phyloP scores from a whole-genome alignment of 2,888 invertebrate genomes.

The Tridacna gigas region DNA sequence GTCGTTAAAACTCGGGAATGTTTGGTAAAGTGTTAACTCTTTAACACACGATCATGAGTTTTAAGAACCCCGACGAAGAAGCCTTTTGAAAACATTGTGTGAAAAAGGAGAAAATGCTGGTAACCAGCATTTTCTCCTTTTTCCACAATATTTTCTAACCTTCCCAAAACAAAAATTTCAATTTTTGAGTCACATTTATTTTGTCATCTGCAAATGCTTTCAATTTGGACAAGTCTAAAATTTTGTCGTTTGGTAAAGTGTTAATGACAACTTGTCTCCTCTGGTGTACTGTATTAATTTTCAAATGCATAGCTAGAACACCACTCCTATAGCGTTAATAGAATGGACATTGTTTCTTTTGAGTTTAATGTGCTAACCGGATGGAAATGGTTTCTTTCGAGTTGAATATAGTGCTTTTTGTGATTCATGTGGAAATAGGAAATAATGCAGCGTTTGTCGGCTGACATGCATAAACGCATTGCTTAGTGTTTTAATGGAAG shows the following conservation, averaged over 20 bases:
- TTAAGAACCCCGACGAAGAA: too few relatives aligned
- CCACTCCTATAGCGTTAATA: too few relatives aligned
- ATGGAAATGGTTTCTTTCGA: constrained; percentile 4
- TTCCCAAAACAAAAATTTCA: neutral
- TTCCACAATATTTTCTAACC: neutral
- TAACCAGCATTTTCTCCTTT: too few relatives aligned
- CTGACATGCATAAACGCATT: too few relatives aligned
- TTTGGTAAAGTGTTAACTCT: too few relatives aligned
- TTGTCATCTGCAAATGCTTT: neutral
- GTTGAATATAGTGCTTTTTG: constrained; percentile 13
- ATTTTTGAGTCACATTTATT: neutral
- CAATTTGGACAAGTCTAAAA: neutral
- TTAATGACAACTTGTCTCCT: constrained; percentile 10
- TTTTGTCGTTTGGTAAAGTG: constrained; percentile 11
- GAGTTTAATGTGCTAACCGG: neutral
- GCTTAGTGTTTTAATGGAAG: too few relatives aligned
- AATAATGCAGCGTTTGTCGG: neutral
- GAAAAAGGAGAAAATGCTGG: too few relatives aligned
- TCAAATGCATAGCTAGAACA: constrained; percentile 13
- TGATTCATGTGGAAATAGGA: constrained; percentile 14
- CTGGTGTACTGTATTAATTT: constrained; percentile 14
- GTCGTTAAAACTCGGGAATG: too few relatives aligned
- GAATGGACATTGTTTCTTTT: too few relatives aligned
- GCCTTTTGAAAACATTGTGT: too few relatives aligned
- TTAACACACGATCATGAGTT: too few relatives aligned